Conservation (phyloP, 2,113 vertebrate genomes). For the Speoplatyrhinus poulsoni region DNA sequence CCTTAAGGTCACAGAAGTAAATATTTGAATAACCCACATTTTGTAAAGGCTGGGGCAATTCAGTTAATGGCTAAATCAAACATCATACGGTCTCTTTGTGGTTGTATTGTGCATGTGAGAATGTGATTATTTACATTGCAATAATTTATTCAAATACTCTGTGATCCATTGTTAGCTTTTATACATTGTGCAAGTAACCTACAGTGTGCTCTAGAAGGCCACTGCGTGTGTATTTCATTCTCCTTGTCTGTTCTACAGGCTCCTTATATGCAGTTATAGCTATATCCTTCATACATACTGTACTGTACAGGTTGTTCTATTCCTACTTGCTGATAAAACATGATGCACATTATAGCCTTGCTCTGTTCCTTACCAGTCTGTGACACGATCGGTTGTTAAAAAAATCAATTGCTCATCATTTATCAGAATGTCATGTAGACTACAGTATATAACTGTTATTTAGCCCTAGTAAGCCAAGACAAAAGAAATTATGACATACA, state of each 20-base stretch:
- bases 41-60: constrained; percentile 16
- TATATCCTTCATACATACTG: constrained; percentile 11
- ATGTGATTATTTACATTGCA: constrained; percentile 40
- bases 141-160: constrained; percentile 54
- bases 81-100: constrained; percentile 7
- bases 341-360: no score
- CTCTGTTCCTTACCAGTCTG: background rate
- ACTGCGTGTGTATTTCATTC: constrained; percentile 48
- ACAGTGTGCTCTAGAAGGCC: constrained; percentile 69
- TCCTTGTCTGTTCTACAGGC: constrained; percentile 20
- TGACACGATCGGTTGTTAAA: constrained; percentile 21
- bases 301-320: background rate
- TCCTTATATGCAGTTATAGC: constrained; percentile 22
- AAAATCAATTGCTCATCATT: background rate
- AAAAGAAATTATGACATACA: constrained; percentile 28
- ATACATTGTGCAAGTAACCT: constrained; percentile 72
- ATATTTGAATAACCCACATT: constrained; percentile 16
- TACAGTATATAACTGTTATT: constrained; percentile 17
- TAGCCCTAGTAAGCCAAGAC: no score
- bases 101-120: constrained; percentile 39
- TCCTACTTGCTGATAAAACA: no score
- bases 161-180: constrained; percentile 38
- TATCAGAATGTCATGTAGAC: constrained; percentile 14
- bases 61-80: constrained; percentile 10
- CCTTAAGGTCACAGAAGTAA: constrained; percentile 27